Conservation (phyloP, 2,113 vertebrate genomes). For the Menura novaehollandiae region DNA sequence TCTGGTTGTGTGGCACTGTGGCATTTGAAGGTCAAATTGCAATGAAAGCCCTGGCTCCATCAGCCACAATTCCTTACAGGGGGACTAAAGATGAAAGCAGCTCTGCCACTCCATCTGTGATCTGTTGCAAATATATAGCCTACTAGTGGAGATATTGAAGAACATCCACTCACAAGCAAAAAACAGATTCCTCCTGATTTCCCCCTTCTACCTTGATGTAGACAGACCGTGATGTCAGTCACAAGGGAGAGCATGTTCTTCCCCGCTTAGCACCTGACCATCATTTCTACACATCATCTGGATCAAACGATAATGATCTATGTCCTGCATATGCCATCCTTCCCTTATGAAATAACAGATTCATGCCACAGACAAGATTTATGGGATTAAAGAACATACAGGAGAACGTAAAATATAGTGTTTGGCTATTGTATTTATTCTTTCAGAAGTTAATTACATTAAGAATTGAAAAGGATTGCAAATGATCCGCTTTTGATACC, state of each 20-base stretch:
- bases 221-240: neutral
- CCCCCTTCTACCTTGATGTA: neutral
- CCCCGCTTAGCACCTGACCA: neutral
- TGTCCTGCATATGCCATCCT: neutral
- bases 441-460: neutral
- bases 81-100: neutral
- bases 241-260: accelerated
- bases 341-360: neutral
- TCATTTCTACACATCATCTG: neutral
- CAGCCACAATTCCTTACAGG: neutral
- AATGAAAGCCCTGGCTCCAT: neutral
- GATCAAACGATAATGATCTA: neutral
- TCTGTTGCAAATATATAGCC: neutral
- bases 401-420: neutral
- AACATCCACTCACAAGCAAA: neutral
- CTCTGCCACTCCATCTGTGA: accelerated
- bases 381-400: neutral
- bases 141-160: neutral
- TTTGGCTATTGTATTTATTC: neutral
- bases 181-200: neutral
- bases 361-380: neutral
- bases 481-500: neutral
- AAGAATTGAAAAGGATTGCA: neutral
- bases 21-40: neutral
- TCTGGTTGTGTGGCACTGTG: neutral